Evolutionary conservation across 2,888 invertebrate genomes (phyloP).

Genomic region (Clanis bilineata): DNA sequence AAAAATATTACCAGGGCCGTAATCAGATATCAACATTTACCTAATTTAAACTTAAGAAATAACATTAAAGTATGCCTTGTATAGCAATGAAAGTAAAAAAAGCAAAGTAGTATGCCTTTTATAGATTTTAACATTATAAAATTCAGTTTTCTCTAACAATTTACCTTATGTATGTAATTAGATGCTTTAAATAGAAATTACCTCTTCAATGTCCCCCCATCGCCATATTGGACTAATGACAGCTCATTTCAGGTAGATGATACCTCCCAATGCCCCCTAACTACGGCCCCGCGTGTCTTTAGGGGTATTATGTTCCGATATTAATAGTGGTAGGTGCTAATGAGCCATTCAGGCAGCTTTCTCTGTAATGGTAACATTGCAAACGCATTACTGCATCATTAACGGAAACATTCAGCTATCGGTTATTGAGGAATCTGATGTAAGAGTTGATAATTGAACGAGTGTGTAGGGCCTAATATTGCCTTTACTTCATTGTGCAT

Average conservation of each 20-base stretch:
- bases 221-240: not conserved
- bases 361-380: conserved; percentile 63
- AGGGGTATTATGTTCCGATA: conserved; percentile 24
- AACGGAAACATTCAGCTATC: conserved; percentile 47
- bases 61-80: too few relatives aligned
- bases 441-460: conserved; percentile 4
- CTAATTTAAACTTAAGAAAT: too few relatives aligned
- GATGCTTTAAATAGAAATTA: not conserved
- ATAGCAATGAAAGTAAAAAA: too few relatives aligned
- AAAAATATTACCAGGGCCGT: not conserved
- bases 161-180: not conserved
- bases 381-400: conserved; percentile 79
- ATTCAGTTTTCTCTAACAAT: not conserved
- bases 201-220: not conserved
- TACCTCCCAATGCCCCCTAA: conserved; percentile 14
- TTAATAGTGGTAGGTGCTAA: conserved; percentile 49
- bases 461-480: not conserved
- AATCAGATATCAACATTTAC: too few relatives aligned
- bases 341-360: conserved; percentile 43
- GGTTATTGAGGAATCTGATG: conserved; percentile 30
- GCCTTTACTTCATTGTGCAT: not conserved
- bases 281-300: conserved; percentile 18
- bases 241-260: not conserved
- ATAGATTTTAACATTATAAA: not conserved
- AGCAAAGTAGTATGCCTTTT: too few relatives aligned